phyloP scores from a whole-genome alignment of 1,140 invertebrate species.

The Hyposmocoma kahamanoa region DNA sequence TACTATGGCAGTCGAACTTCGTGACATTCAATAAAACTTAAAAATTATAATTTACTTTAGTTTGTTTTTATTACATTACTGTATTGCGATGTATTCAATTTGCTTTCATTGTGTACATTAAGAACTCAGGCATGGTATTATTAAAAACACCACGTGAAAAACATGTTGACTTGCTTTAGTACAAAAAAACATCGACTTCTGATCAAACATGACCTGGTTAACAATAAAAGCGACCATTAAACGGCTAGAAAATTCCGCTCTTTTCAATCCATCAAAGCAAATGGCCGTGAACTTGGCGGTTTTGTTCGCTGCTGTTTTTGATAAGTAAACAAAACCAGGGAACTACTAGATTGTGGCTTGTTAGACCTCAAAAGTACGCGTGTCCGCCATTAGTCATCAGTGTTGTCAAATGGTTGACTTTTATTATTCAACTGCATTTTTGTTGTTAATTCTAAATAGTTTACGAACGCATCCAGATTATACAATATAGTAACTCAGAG shows the following conservation, averaged over 20 bases:
- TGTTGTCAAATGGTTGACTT: too few relatives aligned
- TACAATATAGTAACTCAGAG: too few relatives aligned
- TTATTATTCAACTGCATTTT: too few relatives aligned
- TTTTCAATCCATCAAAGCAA: neutral
- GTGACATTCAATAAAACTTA: too few relatives aligned
- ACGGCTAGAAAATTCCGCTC: neutral
- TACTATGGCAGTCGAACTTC: too few relatives aligned
- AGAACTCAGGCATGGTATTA: neutral
- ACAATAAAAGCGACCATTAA: neutral
- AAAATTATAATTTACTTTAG: neutral
- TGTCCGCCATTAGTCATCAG: too few relatives aligned
- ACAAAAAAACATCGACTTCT: neutral
- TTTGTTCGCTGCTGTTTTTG: slow-evolving; percentile 19
- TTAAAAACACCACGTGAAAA: too few relatives aligned
- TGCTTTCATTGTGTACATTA: neutral
- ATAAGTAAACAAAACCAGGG: slow-evolving; percentile 17
- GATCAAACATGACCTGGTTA: neutral
- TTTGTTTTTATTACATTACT: neutral
- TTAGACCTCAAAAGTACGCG: too few relatives aligned
- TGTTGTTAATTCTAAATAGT: too few relatives aligned
- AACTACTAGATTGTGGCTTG: slow-evolving; percentile 44
- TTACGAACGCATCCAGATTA: too few relatives aligned
- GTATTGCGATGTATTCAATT: neutral
- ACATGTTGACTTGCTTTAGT: neutral
- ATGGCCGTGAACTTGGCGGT: slow-evolving; percentile 34